Percentiles rank a stretch among this genome's conserved stretches.
These are phyloP conservation scores for Leptopilina syphax DNA, from an alignment of 2,888 invertebrate species.

Conservation along the genomic window DNA sequence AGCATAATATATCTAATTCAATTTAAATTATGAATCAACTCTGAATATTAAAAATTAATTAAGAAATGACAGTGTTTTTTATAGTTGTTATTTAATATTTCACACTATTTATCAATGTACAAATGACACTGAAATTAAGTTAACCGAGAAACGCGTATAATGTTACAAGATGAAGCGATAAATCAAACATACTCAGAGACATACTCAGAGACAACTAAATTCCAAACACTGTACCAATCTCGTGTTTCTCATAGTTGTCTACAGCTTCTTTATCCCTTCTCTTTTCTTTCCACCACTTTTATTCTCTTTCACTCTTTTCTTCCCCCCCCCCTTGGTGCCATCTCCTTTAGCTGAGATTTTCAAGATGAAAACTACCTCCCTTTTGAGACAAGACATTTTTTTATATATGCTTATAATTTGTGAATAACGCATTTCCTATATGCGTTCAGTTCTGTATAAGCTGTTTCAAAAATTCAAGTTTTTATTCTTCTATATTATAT, in stretches of 20 bases:
- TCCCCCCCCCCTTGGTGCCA: not conserved
- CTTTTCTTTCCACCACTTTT: slow-evolving; percentile 22
- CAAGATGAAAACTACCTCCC: not conserved
- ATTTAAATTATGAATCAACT: too few relatives aligned
- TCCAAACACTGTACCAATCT: slow-evolving; percentile 27
- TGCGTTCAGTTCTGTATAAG: too few relatives aligned
- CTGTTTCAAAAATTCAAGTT: too few relatives aligned
- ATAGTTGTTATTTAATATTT: not conserved
- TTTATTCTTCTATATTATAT: too few relatives aligned
- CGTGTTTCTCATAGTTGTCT: slow-evolving; percentile 31
- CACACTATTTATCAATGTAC: slow-evolving; percentile 1
- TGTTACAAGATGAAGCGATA: slow-evolving; percentile 3
- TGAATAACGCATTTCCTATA: too few relatives aligned
- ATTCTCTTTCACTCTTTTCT: slow-evolving; percentile 25
- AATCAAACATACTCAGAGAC: slow-evolving; percentile 31
- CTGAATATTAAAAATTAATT: not conserved
- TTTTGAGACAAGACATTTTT: too few relatives aligned
- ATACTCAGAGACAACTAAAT: slow-evolving; percentile 35
- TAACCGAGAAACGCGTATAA: not conserved
- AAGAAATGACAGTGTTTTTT: not conserved
- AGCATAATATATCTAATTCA: too few relatives aligned
- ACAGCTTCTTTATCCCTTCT: slow-evolving; percentile 37
- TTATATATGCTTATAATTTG: too few relatives aligned
- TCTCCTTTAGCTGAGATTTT: slow-evolving; percentile 28
- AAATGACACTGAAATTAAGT: slow-evolving; percentile 17